phyloP scores from a whole-genome alignment of 2,888 invertebrate genomes.

The Melanchra persicariae region DNA sequence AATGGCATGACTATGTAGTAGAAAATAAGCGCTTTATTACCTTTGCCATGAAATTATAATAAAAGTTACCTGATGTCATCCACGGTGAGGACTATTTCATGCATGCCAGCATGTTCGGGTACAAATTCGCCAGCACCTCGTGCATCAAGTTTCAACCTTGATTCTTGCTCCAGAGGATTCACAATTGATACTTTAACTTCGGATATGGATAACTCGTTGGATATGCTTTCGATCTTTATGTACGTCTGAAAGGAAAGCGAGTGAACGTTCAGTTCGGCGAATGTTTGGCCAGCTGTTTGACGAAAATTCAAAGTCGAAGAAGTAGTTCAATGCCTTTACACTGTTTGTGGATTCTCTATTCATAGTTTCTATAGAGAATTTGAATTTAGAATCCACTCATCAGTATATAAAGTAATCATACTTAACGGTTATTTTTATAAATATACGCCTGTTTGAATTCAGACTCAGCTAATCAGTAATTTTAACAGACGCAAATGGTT shows the following conservation, averaged over 20 bases:
- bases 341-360: conserved; percentile 1
- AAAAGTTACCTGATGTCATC: conserved; percentile 90
- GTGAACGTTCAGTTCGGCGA: conserved; percentile 14
- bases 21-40: conserved; percentile 37
- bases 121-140: conserved; percentile 96
- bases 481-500: too few relatives aligned
- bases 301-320: conserved; percentile 51
- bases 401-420: too few relatives aligned
- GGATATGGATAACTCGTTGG: conserved; percentile 93
- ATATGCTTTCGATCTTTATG: conserved; percentile 94
- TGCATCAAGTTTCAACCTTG: conserved; percentile 91
- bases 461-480: too few relatives aligned
- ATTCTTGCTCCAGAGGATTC: conserved; percentile 94
- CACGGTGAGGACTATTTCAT: conserved; percentile 93
- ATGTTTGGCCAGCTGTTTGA: conserved; percentile 59
- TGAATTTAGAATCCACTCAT: too few relatives aligned
- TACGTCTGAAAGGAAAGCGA: conserved; percentile 91
- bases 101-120: conserved; percentile 98
- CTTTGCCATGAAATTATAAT: conserved; percentile 20
- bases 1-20: conserved; percentile 17
- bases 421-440: too few relatives aligned
- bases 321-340: conserved; percentile 40
- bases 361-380: too few relatives aligned
- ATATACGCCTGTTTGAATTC: too few relatives aligned
- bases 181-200: conserved; percentile 94